Conservation (phyloP, 2,113 vertebrate genomes). For the Solenodon paradoxus region DNA sequence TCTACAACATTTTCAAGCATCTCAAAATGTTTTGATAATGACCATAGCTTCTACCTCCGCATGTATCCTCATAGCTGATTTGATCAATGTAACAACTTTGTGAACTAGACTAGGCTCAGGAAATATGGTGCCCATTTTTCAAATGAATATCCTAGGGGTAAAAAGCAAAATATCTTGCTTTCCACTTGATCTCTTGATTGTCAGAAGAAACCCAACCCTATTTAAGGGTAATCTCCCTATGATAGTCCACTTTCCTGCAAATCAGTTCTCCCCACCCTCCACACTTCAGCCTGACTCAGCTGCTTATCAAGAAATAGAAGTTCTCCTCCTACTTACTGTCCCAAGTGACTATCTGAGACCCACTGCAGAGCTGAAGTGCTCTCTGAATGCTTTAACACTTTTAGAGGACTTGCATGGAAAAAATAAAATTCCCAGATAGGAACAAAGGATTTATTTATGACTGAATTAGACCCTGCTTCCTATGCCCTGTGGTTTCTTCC, state of each 20-base stretch:
- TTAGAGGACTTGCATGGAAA: conserved; percentile 11
- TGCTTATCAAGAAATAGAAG: background rate
- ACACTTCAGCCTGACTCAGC: background rate
- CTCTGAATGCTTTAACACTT: background rate
- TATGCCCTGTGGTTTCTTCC: background rate
- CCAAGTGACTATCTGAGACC: background rate
- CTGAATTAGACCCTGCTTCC: background rate
- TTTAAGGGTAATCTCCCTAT: background rate
- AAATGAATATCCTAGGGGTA: background rate
- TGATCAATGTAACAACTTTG: background rate
- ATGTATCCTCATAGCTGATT: background rate
- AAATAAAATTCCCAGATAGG: conserved; percentile 23
- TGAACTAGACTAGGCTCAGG: background rate
- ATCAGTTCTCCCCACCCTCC: too few relatives aligned
- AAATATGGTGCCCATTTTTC: background rate
- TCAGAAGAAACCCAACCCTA: background rate
- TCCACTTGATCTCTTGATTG: background rate
- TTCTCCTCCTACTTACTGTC: background rate
- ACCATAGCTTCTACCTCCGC: background rate
- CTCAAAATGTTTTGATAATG: background rate
- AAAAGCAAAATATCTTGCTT: background rate
- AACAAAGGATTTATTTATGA: conserved; percentile 33
- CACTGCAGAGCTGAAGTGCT: background rate
- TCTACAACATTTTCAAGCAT: background rate
- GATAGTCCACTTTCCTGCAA: background rate